Evolutionary conservation across 2,797 vertebrate genomes (phyloP).

Genomic region (Sebastolobus alascanus): DNA sequence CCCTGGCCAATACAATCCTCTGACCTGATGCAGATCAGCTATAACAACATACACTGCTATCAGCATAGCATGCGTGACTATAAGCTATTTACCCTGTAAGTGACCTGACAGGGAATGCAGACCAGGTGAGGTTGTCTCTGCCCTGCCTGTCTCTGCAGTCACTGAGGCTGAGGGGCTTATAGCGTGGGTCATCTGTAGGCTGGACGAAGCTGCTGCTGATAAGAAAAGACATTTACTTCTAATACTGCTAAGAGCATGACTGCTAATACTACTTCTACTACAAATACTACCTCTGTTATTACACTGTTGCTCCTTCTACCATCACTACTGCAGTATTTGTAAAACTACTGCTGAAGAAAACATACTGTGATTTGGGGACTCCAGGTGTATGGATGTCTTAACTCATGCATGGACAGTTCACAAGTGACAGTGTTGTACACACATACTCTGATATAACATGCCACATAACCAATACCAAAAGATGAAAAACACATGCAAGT

Average conservation of each 20-base stretch:
- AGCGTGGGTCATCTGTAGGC: neutral
- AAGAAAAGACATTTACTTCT: neutral
- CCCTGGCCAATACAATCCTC: neutral
- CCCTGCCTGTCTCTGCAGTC: neutral
- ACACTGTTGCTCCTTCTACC: neutral
- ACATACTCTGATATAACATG: neutral
- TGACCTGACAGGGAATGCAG: neutral
- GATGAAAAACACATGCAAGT: neutral
- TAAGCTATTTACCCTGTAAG: neutral
- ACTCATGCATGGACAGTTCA: neutral
- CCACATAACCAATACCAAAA: neutral
- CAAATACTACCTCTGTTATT: fast-evolving
- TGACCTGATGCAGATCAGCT: neutral
- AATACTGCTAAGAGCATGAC: neutral
- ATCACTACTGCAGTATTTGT: neutral
- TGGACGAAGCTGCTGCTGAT: neutral
- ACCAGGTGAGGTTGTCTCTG: neutral
- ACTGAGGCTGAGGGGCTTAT: neutral
- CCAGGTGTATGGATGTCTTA: neutral
- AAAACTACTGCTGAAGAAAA: neutral
- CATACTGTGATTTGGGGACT: neutral
- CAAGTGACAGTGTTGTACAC: neutral
- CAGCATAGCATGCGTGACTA: neutral
- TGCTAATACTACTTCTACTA: neutral
- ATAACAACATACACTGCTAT: neutral